A percentile compares a stretch with the other conserved stretches of the same genome.
Conservation (phyloP, 1,140 invertebrate genomes). For the Calycopis cecrops region DNA sequence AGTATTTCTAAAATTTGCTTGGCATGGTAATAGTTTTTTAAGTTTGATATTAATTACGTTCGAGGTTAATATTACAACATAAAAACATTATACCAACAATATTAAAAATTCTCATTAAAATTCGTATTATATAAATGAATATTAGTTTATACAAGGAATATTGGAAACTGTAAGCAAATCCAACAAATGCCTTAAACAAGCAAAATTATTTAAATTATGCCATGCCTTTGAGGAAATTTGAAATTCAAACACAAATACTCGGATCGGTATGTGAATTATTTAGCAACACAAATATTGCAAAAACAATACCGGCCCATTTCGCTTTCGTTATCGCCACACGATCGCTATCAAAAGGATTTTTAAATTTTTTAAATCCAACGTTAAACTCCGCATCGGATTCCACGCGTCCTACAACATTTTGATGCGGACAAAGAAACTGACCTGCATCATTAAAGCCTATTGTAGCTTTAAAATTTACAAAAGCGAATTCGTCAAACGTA, state of each 20-base stretch:
- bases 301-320: slow-evolving; percentile 47
- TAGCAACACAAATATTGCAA: slow-evolving; percentile 45
- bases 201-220: slow-evolving; percentile 37
- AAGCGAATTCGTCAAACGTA: slow-evolving; percentile 72
- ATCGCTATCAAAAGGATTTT: slow-evolving; percentile 42
- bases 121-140: too few species aligned
- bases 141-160: background rate
- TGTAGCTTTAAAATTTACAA: slow-evolving; percentile 69
- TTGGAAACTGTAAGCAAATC: slow-evolving; percentile 11
- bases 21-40: too few species aligned
- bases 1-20: too few species aligned
- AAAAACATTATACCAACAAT: too few species aligned
- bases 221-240: slow-evolving; percentile 46
- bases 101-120: too few species aligned
- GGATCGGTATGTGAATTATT: slow-evolving; percentile 51
- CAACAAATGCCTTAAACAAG: slow-evolving; percentile 31
- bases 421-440: slow-evolving; percentile 57
- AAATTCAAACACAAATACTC: slow-evolving; percentile 47
- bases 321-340: slow-evolving; percentile 61
- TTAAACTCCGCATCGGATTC: slow-evolving; percentile 49
- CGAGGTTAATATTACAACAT: too few species aligned
- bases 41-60: too few species aligned
- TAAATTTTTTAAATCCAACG: slow-evolving; percentile 48
- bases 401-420: slow-evolving; percentile 49
- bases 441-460: slow-evolving; percentile 71